A percentile compares a stretch with the other conserved stretches of the same genome.
Evolutionary conservation across 2,113 vertebrate genomes (phyloP).

Genomic region (human (Homo sapiens)): GRCh38 chr2:169683501-169684000

Average conservation of each 20-base stretch:
- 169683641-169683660: neutral
- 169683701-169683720: neutral
- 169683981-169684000: neutral
- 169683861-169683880: neutral
- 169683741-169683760: neutral
- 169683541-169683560: neutral
- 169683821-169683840: neutral
- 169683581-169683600: neutral
- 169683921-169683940: neutral
- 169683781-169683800: neutral
- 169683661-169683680: neutral
- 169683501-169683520: neutral
- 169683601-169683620: neutral
- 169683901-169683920: neutral
- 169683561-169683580: neutral
- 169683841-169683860: neutral
- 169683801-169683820: neutral
- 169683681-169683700: neutral
- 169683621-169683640: neutral
- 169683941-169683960: neutral
- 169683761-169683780: neutral
- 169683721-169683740: neutral
- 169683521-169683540: neutral
- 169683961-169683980: neutral
- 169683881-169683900: neutral